phyloP scores from a whole-genome alignment of 2,888 invertebrate genomes.

The Parnassius smintheus region DNA sequence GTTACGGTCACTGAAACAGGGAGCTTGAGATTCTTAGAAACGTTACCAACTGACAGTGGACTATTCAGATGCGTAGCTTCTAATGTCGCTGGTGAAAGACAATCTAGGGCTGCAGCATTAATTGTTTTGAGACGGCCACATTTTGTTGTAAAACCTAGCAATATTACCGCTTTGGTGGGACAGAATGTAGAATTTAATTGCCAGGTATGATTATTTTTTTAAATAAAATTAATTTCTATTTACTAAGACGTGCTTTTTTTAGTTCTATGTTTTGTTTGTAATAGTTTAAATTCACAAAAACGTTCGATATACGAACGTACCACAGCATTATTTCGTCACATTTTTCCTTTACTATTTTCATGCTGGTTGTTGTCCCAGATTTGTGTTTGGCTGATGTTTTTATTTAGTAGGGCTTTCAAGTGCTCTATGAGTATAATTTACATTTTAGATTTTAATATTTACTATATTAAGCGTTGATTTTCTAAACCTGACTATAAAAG shows the following conservation, averaged over 20 bases:
- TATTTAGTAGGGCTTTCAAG: no score
- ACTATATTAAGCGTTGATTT: background rate
- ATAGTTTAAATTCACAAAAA: background rate
- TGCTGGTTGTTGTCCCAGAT: no score
- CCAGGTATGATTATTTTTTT: slow-evolving; percentile 57
- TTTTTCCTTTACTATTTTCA: background rate
- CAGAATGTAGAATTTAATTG: slow-evolving; percentile 94
- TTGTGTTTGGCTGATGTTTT: no score
- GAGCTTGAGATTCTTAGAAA: slow-evolving; percentile 94
- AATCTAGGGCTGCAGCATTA: slow-evolving; percentile 89
- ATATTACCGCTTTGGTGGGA: slow-evolving; percentile 90
- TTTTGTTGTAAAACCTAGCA: slow-evolving; percentile 92
- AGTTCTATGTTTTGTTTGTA: slow-evolving; percentile 4
- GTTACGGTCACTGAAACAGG: slow-evolving; percentile 93
- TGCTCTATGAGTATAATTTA: no score
- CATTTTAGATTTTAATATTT: background rate
- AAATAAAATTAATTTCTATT: background rate
- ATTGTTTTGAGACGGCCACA: slow-evolving; percentile 93
- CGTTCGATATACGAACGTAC: background rate
- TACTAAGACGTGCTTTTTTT: no score
- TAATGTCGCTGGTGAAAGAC: slow-evolving; percentile 93
- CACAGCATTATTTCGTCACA: background rate
- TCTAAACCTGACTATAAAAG: no score
- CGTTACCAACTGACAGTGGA: slow-evolving; percentile 93
- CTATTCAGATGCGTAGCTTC: slow-evolving; percentile 95